Percentiles rank a stretch among this genome's conserved stretches.
These are phyloP conservation scores for Acomys russatus DNA, from an alignment of 2,797 vertebrate species.

Conservation along the genomic window DNA sequence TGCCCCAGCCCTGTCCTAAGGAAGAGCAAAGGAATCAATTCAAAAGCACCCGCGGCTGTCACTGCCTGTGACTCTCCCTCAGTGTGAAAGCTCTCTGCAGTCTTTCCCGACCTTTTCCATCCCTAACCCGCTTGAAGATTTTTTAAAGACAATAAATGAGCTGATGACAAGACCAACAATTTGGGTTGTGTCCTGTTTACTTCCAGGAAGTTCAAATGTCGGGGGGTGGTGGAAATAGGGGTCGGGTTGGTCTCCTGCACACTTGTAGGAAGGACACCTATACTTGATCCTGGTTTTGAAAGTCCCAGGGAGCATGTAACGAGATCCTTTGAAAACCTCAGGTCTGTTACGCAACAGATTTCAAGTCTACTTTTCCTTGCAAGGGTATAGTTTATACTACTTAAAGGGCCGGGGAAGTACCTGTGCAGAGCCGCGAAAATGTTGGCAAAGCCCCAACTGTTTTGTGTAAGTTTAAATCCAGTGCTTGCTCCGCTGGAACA, in stretches of 20 bases:
- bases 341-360: conserved; percentile 74
- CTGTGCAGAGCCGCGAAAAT: conserved; percentile 50
- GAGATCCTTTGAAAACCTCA: conserved; percentile 37
- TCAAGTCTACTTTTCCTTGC: conserved; percentile 67
- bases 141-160: neutral
- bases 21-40: neutral
- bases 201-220: neutral
- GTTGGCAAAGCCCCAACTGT: conserved; percentile 60
- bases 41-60: neutral
- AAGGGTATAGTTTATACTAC: conserved; percentile 63
- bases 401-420: neutral
- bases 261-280: conserved; percentile 18
- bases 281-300: conserved; percentile 1
- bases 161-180: neutral
- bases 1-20: neutral
- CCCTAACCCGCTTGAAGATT: neutral
- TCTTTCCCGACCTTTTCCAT: neutral
- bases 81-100: neutral
- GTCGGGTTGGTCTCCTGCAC: neutral
- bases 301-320: conserved; percentile 64
- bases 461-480: conserved; percentile 72
- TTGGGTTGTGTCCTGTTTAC: neutral
- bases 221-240: neutral
- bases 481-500: conserved; percentile 24
- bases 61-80: neutral